These are phyloP conservation scores for Campoletis raptor DNA, from an alignment of 2,888 invertebrate genomes.

Conservation along the genomic window DNA sequence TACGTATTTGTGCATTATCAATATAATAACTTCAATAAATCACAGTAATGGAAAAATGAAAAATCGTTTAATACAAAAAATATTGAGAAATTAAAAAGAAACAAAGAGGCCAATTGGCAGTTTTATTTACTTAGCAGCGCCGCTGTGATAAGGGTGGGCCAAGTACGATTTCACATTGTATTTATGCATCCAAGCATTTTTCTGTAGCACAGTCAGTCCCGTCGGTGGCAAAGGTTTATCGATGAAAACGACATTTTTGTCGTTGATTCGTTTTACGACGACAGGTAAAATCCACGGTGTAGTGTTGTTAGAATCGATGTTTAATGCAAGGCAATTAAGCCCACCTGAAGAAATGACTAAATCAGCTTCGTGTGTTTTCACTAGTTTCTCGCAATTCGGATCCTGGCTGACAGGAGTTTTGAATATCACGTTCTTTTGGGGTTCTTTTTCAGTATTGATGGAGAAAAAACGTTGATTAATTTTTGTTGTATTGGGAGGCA, in stretches of 20 bases:
- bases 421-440: conserved; percentile 40
- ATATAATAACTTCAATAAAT: not conserved
- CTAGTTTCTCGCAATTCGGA: conserved; percentile 74
- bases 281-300: conserved; percentile 78
- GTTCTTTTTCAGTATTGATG: not conserved
- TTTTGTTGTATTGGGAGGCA: conserved; percentile 46
- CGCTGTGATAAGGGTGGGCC: conserved; percentile 58
- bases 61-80: not conserved
- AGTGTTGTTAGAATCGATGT: conserved; percentile 71
- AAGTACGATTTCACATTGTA: conserved; percentile 73
- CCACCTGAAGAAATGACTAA: conserved; percentile 79
- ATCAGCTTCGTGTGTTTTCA: conserved; percentile 74
- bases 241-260: conserved; percentile 77
- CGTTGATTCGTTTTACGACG: conserved; percentile 72
- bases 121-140: conserved; percentile 22
- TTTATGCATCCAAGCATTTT: conserved; percentile 78
- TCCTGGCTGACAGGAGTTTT: conserved; percentile 77
- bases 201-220: conserved; percentile 73
- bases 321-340: conserved; percentile 77
- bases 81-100: not conserved
- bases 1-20: not conserved
- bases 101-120: not conserved
- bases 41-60: not conserved
- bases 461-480: conserved; percentile 64
- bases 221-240: conserved; percentile 78